Conservation (phyloP, 1,140 invertebrate species). For the Lepidurus packardi region DNA sequence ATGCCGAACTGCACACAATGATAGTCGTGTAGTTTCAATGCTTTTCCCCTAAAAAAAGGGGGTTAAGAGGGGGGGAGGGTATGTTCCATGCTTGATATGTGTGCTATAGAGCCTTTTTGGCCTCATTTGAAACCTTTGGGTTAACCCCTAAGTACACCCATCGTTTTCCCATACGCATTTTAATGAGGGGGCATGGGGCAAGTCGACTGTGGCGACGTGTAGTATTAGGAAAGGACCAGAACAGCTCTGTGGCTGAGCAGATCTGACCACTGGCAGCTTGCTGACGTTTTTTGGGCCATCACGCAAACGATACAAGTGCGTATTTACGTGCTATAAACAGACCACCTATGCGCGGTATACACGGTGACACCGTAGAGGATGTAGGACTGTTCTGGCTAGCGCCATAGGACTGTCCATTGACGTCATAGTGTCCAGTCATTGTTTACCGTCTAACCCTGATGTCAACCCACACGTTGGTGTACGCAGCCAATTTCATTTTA, state of each 20-base stretch:
- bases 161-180: not conserved
- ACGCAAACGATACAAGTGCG: not conserved
- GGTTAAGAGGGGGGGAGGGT: not conserved
- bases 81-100: not conserved
- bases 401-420: not conserved
- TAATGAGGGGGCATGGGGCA: not conserved
- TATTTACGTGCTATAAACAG: not conserved
- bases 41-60: not conserved
- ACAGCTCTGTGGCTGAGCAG: not conserved
- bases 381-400: not conserved
- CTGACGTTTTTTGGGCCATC: not conserved
- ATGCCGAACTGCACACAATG: not conserved
- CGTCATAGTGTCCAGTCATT: slow-evolving; percentile 6
- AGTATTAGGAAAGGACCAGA: not conserved
- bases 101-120: not conserved
- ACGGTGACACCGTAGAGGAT: not conserved
- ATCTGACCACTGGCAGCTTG: not conserved
- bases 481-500: not conserved
- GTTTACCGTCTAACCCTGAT: not conserved
- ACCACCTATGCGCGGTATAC: not conserved
- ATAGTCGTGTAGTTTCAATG: not conserved
- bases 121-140: not conserved
- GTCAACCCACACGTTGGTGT: not conserved
- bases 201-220: not conserved
- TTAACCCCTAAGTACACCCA: slow-evolving; percentile 17